Evolutionary conservation across 2,888 invertebrate species (phyloP), one percentile per base, ranked within the genome.

Genomic region (Drosophila melanosoma): DNA sequence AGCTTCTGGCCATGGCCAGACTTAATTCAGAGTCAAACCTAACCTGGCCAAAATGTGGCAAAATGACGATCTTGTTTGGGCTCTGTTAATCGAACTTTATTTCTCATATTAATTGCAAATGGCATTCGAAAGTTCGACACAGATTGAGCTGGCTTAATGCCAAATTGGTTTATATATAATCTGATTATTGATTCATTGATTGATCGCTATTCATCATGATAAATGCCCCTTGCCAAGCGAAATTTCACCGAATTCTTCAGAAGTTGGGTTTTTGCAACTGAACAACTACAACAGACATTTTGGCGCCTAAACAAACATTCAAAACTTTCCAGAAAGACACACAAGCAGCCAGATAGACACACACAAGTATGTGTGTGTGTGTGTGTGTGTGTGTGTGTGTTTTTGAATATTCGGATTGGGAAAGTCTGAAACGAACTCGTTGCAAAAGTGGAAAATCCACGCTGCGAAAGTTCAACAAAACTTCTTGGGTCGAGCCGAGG

Each of bases 391-490:
- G 20, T 53, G 20, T 53, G 20, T 36, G 11, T 56, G n/a, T n/a
- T 17, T 54, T 54, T 26, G 33, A 20, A 53, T 60, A 36, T 51
- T 53, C 26, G 69, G 36, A 69, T 69, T 67, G 53, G 56, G n/a
- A 54, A 52, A 36, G 51, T 59, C 53, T 42, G 58, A 40, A 26
- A 56, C 20, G 57, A 76, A 69, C 29, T 59, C 40, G 60, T 36
- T 57, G 49, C 49, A 57, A 58, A 68, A 68, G 70, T 68, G 58
- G 70, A 40, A 74, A 74, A 52, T 74, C 71, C 51, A 38, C 17
- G 72, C 42, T 15, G 49, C 23, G 45, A 71, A 71, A 71, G 71
- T 74, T 71, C 52, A 71, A 65, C 71, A 38, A 58, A 72, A 72
- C 32, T 72, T 74, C 54, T 45, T 65, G 33, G 65, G 56, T 32